A percentile compares a stretch with the other conserved stretches of the same genome.
Evolutionary conservation across 2,888 invertebrate species (phyloP).

Genomic region (Palloptera scutellata): DNA sequence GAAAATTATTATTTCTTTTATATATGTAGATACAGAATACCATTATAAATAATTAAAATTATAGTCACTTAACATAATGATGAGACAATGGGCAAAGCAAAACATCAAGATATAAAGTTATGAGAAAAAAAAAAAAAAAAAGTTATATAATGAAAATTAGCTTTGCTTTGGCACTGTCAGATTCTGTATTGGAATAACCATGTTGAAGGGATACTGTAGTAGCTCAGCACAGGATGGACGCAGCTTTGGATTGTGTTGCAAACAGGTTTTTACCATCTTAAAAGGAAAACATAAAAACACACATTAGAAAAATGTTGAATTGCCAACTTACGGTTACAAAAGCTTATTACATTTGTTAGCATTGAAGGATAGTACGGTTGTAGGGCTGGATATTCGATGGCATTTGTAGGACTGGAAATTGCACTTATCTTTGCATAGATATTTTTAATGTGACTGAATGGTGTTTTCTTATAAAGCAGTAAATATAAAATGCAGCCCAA

Average conservation of each 20-base stretch:
- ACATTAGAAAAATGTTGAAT: neutral
- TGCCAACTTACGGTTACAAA: neutral
- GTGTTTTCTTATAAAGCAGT: conserved; percentile 88
- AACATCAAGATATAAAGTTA: too few relatives aligned
- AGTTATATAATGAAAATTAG: conserved; percentile 20
- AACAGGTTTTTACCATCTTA: conserved; percentile 61
- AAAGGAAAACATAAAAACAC: conserved; percentile 27
- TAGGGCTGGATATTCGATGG: conserved; percentile 76
- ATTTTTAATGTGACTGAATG: conserved; percentile 83
- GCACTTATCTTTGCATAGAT: conserved; percentile 78
- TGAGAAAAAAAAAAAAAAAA: neutral
- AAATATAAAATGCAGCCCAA: conserved; percentile 95
- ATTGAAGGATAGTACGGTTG: conserved; percentile 66
- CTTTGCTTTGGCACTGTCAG: conserved; percentile 44
- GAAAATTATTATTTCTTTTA: too few relatives aligned
- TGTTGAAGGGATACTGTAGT: conserved; percentile 62
- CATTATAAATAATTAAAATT: too few relatives aligned
- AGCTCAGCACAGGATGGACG: conserved; percentile 61
- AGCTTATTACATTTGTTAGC: conserved; percentile 56
- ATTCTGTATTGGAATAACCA: conserved; percentile 61
- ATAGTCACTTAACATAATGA: neutral
- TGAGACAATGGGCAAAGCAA: neutral
- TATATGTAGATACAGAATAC: too few relatives aligned
- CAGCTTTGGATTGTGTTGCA: conserved; percentile 61
- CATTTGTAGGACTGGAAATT: conserved; percentile 77